phyloP scores from a whole-genome alignment of 1,140 invertebrate species.

The Cardiocondyla obscurior region DNA sequence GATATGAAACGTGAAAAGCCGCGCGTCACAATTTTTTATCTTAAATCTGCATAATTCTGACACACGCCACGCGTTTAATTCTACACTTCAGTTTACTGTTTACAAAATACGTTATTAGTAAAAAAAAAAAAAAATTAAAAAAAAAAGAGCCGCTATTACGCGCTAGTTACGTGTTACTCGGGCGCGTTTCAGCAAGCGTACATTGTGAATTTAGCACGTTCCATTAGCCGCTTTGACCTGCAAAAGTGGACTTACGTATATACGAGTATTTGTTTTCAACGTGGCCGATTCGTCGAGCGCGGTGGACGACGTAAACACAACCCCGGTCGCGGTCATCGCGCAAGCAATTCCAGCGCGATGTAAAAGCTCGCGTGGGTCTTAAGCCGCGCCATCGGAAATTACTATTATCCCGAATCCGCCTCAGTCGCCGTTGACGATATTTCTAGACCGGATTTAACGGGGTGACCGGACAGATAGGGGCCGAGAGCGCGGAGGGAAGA shows the following conservation, averaged over 20 bases:
- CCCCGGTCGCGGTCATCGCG: background rate
- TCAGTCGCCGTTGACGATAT: conserved; percentile 40
- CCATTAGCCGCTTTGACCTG: background rate
- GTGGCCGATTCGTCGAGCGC: conserved; percentile 11
- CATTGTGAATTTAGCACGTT: background rate
- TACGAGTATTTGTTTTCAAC: conserved; percentile 14
- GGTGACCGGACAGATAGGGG: conserved; percentile 26
- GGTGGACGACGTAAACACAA: background rate
- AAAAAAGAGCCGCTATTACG: background rate
- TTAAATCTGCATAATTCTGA: conserved; percentile 6
- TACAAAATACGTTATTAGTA: background rate
- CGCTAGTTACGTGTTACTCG: background rate
- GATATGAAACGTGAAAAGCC: background rate
- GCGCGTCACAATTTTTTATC: background rate
- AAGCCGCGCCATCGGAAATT: conserved; percentile 40
- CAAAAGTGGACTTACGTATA: conserved; percentile 15
- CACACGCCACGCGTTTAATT: background rate
- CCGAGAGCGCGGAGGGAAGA: background rate
- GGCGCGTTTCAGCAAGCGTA: background rate
- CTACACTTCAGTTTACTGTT: background rate
- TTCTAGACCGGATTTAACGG: conserved; percentile 49
- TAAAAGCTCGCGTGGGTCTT: conserved; percentile 13
- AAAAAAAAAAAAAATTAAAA: conserved; percentile 26
- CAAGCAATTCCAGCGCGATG: background rate
- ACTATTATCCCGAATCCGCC: conserved; percentile 46